These are phyloP conservation scores for Pongo abelii DNA, from an alignment of 2,113 vertebrate genomes.

Conservation along the genomic window DNA sequence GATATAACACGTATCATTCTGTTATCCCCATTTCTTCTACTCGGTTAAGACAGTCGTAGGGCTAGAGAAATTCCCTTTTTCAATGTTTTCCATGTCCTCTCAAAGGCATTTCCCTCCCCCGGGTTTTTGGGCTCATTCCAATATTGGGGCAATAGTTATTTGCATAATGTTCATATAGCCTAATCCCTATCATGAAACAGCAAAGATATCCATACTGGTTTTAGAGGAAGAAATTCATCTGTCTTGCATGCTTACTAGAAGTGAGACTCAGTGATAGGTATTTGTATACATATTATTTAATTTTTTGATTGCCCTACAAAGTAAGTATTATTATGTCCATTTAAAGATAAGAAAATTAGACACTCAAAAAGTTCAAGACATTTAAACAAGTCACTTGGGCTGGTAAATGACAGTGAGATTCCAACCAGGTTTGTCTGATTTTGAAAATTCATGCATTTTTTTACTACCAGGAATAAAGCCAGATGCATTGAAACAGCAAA, in stretches of 20 bases:
- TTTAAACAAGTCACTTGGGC: neutral
- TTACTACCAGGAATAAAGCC: constrained; percentile 11
- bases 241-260: neutral
- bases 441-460: neutral
- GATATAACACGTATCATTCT: neutral
- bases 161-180: neutral
- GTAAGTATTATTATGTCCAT: neutral
- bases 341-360: neutral
- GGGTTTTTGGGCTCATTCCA: neutral
- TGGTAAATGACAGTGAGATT: neutral
- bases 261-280: neutral
- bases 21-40: constrained; percentile 21
- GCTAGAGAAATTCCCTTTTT: constrained; percentile 45
- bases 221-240: neutral
- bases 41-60: neutral
- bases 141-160: neutral
- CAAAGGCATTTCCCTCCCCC: constrained; percentile 1
- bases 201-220: neutral
- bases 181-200: neutral
- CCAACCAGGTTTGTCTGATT: constrained; percentile 21
- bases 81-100: constrained; percentile 39
- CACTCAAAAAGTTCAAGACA: constrained; percentile 4
- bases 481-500: neutral
- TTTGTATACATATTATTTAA: neutral
- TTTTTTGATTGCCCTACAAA: neutral